Base-by-base conservation (phyloP, 2,113 vertebrate genomes). In the Elephantulus edwardii region DNA sequence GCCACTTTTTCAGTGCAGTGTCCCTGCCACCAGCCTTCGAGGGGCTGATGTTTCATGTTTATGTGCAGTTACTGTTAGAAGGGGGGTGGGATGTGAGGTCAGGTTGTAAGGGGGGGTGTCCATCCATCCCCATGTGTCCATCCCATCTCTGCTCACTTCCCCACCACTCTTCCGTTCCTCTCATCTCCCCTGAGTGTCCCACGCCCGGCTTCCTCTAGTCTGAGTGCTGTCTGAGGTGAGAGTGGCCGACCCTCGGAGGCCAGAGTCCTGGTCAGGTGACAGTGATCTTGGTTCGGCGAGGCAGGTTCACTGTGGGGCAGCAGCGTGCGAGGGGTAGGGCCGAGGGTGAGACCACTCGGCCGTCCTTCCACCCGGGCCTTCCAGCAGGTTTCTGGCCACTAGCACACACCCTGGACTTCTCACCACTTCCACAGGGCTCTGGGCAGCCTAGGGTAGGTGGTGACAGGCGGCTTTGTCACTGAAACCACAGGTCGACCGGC, bases 221-320 rank as follows among this genome's bases (percentile, higher is more conserved):
- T 14, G n/a, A n/a, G 44, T 40, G 30, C 62, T 4, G 52, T 28
- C 20, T 19, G 5, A 81, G 54, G 24, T 50, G 1, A 4, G 35
- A 35, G 76, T 13, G 44, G 20, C 71, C 5, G 0, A 22, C 38
- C 7, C 50, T 6, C 26, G 8, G 30, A 89, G 76, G 40, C 33
- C 54, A 58, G 64, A 14, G 76, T 54, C 20, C 2, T 0, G 20
- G 17, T 30, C n/a, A 54, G 52, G 56, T 4, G 0, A 4, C 19
- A 20, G 14, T 0, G 0, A 48, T 68, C 46, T 26, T 2, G 54
- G 48, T 46, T 72, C 72, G 46, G 24, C 11, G 30, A 74, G 70
- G 50, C 20, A 2, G 5, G 40, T 38, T 74, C 2, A 2, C 28
- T 66, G 54, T 40, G 1, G 1, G 30, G 5, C 33, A 20, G 56